Base-by-base conservation (phyloP, 2,797 vertebrate species). In the Macropodus opercularis region DNA sequence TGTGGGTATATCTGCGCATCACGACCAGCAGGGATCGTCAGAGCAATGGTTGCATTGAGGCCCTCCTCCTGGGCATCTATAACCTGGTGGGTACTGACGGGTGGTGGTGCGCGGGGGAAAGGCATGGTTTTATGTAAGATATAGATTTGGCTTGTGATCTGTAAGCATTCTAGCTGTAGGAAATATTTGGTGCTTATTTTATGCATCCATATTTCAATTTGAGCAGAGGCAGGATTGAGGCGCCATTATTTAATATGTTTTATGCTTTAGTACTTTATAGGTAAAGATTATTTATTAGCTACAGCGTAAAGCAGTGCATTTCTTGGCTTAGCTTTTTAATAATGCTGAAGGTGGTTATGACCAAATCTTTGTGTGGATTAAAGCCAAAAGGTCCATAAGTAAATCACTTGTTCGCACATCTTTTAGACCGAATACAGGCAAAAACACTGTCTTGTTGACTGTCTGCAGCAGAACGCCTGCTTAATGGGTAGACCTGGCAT, bases 41-140 rank as follows among this genome's bases (percentile, higher is more conserved):
- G 88, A 97, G 93, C 78, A 97, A 96, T 17, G 95, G 97, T 24
- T 98, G 97, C 92, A 96, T 98, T 43, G 97, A 99, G 87, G 97
- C 97, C 7, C 78, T 99, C 48, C 94, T 99, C 43, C 89, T 99
- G 79, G 97, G 96, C 77, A 99, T 99, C 85, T 99, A 99, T 66
- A 99, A 99, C 85, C 90, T 99, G 94, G 98, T 99, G 75, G 92
- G 94, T 88, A 57, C 63, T 6, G n/a, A 13, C 11, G 34, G 21
- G 8, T 17, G 18, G 13, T 22, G 14, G 2, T 6, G 24, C 13
- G 3, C 6, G 3, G 29, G 26, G 8, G 5, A 21, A 29, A 32
- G 22, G 7, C 24, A 21, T 47, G 34, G 49, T 13, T 19, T 39
- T 29, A 17, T 6, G 27, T 6, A 24, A n/a, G 8, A 22, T 29